Percentiles rank a stretch among this genome's conserved stretches.
Evolutionary conservation across 2,888 invertebrate genomes (phyloP).

Genomic region (Philopedon plagiatum): DNA sequence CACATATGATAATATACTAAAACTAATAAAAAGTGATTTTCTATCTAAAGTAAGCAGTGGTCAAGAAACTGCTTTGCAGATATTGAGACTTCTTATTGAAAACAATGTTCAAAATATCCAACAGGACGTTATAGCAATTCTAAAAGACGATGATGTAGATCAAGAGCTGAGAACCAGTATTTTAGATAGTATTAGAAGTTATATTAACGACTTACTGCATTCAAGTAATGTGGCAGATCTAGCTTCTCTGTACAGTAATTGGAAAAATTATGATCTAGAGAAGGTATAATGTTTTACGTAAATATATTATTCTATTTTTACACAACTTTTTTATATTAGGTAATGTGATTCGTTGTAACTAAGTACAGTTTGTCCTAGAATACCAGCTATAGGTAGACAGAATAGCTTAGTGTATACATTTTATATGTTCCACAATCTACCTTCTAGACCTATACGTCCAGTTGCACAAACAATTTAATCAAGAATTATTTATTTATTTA

Average conservation of each 20-base stretch:
- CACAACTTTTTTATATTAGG: too few relatives aligned
- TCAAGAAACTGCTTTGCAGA: constrained; percentile 16
- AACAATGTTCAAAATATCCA: constrained; percentile 22
- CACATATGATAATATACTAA: constrained; percentile 11
- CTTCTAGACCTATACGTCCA: too few relatives aligned
- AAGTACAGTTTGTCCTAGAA: too few relatives aligned
- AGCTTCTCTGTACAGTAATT: not conserved
- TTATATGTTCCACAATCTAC: too few relatives aligned
- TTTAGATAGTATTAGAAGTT: constrained; percentile 2
- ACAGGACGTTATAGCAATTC: constrained; percentile 20
- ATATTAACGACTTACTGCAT: constrained; percentile 5
- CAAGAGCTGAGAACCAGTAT: constrained; percentile 16
- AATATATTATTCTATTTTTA: too few relatives aligned
- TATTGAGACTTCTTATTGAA: constrained; percentile 27
- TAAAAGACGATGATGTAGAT: constrained; percentile 3
- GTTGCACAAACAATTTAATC: too few relatives aligned
- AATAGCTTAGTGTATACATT: too few relatives aligned
- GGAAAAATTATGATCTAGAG: constrained; percentile 21
- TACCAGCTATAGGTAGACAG: too few relatives aligned
- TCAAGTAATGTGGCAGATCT: constrained; percentile 7
- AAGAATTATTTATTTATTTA: too few relatives aligned
- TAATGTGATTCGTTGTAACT: too few relatives aligned
- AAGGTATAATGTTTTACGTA: too few relatives aligned
- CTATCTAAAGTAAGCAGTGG: constrained; percentile 4
- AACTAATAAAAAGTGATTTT: constrained; percentile 20